Conservation (phyloP, 2,113 vertebrate genomes). For the Balaenoptera acutorostrata region DNA sequence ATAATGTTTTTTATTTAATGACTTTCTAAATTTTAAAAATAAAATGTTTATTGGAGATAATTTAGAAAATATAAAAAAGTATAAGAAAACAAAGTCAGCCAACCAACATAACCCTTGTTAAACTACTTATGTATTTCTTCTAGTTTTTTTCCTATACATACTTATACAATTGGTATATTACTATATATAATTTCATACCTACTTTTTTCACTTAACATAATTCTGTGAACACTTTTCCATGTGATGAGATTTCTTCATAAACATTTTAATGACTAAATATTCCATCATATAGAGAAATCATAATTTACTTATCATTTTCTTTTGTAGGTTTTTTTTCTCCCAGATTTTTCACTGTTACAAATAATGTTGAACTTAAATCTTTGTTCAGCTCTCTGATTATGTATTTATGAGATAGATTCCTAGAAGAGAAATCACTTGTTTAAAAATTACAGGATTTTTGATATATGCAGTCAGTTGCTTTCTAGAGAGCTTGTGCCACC, state of each 20-base stretch:
- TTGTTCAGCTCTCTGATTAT: background rate
- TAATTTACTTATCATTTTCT: background rate
- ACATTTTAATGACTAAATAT: background rate
- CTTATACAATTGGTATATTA: background rate
- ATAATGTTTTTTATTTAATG: background rate
- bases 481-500: background rate
- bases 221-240: background rate
- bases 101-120: background rate
- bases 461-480: background rate
- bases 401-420: background rate
- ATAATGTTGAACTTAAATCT: background rate
- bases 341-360: background rate
- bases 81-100: conserved; percentile 8
- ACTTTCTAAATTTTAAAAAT: conserved; percentile 34
- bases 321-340: background rate
- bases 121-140: background rate
- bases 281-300: background rate
- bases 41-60: conserved; percentile 15
- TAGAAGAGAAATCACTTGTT: background rate
- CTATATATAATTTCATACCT: background rate
- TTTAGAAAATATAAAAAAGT: background rate
- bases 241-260: background rate
- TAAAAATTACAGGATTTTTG: background rate
- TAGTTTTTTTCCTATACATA: background rate
- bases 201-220: background rate